Evolutionary conservation across 2,113 vertebrate genomes (phyloP), one percentile per base, ranked within the genome.

Genomic region (Romanogobio albipinnatus): DNA sequence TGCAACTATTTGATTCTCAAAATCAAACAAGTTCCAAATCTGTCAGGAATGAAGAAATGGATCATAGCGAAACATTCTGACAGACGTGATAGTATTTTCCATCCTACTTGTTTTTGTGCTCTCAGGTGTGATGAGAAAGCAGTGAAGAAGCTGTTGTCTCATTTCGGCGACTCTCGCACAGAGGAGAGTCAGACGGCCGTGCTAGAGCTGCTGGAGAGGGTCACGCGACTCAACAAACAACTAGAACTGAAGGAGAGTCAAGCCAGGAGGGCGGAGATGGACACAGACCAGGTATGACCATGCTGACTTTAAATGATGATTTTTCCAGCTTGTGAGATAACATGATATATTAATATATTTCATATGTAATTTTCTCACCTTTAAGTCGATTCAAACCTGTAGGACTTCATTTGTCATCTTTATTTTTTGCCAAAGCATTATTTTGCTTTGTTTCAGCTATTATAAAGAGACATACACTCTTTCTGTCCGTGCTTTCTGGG

Each of bases 121-220:
- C 29, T 76, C 62, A 98, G 97, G 71, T 96, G 95, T 47, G 96
- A 97, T 56, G 94, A 95, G 82, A 95, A 94, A 90, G 91, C 39
- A 0, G 85, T 95, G 87, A 95, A 90, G 84, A 95, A 92, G 87
- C 89, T 96, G 45, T 81, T 92, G 77, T 93, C 92, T 9, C 90
- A 84, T 78, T 92, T 95, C 4, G 92, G 93, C 17, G 93, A 83
- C 81, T 88, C 77, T 1, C 87, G 86, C 33, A 86, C 85, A 0
- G 91, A 93, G 0, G 90, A 95, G 83, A 91, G 90, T 0, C 86
- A 92, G 84, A 79, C 85, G 0, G 86, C 90, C 1, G 91, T 95
- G 36, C 77, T 79, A 15, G 94, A 96, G 89, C 92, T 95, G 13
- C 62, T 93, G 0, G 94, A 95, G 84, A 91, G 83, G 61, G 89